Percentiles rank a stretch among this genome's conserved stretches.
These are phyloP conservation scores for Avahi laniger DNA, from an alignment of 2,797 vertebrate species.

Conservation along the genomic window DNA sequence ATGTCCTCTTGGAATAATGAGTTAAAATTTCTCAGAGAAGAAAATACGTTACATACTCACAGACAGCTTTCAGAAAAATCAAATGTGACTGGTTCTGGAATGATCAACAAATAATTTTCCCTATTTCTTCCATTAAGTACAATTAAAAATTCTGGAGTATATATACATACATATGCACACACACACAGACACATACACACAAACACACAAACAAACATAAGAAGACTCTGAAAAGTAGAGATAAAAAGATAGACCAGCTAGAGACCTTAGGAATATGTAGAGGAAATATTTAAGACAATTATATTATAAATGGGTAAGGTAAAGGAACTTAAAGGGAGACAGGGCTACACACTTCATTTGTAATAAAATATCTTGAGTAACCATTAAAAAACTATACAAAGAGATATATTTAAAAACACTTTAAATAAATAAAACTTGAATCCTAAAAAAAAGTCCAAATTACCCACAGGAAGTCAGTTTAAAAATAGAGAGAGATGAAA, in stretches of 20 bases:
- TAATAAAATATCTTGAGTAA: not conserved
- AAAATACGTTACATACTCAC: not conserved
- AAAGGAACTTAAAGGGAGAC: not conserved
- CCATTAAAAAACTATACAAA: not conserved
- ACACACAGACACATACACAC: not conserved
- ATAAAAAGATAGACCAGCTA: not conserved
- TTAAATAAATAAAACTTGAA: not conserved
- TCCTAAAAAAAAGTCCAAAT: not conserved
- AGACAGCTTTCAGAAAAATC: not conserved
- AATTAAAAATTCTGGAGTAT: not conserved
- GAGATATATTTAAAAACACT: not conserved
- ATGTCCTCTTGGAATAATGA: not conserved
- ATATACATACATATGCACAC: not conserved
- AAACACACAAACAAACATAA: not conserved
- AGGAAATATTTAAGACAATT: not conserved
- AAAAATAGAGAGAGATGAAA: not conserved
- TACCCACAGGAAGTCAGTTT: not conserved
- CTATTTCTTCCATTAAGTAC: not conserved
- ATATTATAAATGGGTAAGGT: not conserved
- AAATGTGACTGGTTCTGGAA: not conserved
- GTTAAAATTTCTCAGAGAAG: not conserved
- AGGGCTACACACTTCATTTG: not conserved
- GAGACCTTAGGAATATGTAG: not conserved
- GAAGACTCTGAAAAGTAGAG: not conserved
- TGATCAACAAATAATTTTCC: not conserved